Base-by-base conservation (phyloP, 2,888 invertebrate species). In the Lepetodrilus schrolli region DNA sequence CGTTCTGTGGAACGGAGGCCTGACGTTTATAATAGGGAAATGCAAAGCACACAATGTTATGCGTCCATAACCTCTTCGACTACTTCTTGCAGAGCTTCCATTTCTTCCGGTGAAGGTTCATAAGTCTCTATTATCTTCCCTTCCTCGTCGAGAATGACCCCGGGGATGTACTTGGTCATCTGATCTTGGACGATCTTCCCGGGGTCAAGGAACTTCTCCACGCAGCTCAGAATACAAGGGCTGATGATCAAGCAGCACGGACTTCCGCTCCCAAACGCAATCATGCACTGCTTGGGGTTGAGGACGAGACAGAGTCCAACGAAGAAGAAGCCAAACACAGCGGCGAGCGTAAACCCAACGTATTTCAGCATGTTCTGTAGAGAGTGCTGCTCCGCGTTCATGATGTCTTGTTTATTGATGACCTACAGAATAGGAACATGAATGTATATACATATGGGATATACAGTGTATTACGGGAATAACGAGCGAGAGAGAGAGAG, bases 91-190 rank as follows among this genome's bases (percentile, higher is more conserved):
- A 83, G 72, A n/a, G 76, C 76, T n/a, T 80, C 82, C 5, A 82
- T 72, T 51, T 84, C 84, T 36, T 83, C 83, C 1, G 72, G 73
- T 1, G 81, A 78, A 0, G 80, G 77, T 17, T 80, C 77, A 34
- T 84, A 84, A n/a, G 69, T 72, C 23, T 84, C 80, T 4, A 80
- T 21, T 0, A 73, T 75, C 47, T 48, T 65, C 4, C 83, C 83
- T 26, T 83, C 80, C 1, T 81, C 79, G 30, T 79, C 75, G 10
- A 83, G 78, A n/a, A 82, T 78, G 1, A 83, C 71, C 0, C 84
- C 84, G 3, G 84, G 84, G 70, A 83, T 76, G 58, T 82, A 83
- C 20, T 69, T 79, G 37, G 82, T 82, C 79, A 82, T 76, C 8
- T 78, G 76, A 5, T 80, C 83, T 23, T 75, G 69, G 3, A 82